Percentiles rank a stretch among this genome's conserved stretches.
Evolutionary conservation across 1,140 invertebrate genomes (phyloP).

Genomic region (Antheraea pernyi): DNA sequence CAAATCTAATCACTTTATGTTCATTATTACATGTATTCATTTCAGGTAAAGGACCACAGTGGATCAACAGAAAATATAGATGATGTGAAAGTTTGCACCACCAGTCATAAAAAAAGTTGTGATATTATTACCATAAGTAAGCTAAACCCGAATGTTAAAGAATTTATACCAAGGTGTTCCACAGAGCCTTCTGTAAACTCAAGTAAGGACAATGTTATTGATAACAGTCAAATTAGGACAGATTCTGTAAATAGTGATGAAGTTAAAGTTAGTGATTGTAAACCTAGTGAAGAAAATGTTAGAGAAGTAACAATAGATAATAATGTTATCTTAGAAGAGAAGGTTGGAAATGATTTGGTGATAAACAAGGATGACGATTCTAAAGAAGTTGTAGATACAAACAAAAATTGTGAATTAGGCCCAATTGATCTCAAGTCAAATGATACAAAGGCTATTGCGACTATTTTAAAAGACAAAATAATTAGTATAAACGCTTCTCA

Average conservation of each 20-base stretch:
- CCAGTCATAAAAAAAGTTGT: constrained; percentile 13
- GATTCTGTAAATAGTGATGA: constrained; percentile 5
- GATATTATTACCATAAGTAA: constrained; percentile 38
- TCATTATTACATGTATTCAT: constrained; percentile 8
- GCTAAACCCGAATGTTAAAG: constrained; percentile 48
- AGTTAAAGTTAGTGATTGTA: background rate
- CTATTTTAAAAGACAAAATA: background rate
- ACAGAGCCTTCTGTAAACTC: background rate
- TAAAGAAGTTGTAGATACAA: background rate
- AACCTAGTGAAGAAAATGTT: background rate
- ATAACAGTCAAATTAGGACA: constrained; percentile 9
- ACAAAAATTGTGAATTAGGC: background rate
- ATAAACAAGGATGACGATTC: background rate
- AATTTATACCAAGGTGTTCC: constrained; percentile 39
- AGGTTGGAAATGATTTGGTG: background rate
- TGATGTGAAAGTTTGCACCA: constrained; percentile 5
- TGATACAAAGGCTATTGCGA: background rate
- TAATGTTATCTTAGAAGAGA: background rate
- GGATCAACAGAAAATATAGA: constrained; percentile 6
- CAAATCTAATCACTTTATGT: no score
- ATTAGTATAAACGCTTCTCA: background rate
- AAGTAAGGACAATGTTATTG: constrained; percentile 5
- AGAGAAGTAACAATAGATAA: background rate
- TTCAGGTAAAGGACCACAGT: constrained; percentile 39
- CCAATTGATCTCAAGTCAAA: background rate